phyloP scores from a whole-genome alignment of 2,888 invertebrate genomes.

The Digitonthophagus gazella region DNA sequence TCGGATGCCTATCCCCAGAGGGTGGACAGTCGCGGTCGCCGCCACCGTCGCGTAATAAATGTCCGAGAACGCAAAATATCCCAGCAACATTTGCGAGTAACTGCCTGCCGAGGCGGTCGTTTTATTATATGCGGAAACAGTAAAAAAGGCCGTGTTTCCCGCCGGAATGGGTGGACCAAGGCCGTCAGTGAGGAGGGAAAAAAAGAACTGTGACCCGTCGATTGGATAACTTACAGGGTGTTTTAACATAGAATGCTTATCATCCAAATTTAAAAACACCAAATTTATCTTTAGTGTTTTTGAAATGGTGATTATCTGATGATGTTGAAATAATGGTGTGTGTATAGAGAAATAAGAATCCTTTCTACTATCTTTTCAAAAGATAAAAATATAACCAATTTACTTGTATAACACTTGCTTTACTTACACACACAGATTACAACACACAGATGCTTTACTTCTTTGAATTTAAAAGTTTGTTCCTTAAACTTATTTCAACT shows the following conservation, averaged over 20 bases:
- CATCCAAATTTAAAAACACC: too few species aligned
- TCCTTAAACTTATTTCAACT: neutral
- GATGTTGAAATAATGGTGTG: too few species aligned
- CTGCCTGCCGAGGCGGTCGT: slow-evolving; percentile 50
- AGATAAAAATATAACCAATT: too few species aligned
- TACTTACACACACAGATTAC: too few species aligned
- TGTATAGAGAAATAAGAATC: too few species aligned
- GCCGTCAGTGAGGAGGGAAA: neutral
- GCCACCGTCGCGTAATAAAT: slow-evolving; percentile 50
- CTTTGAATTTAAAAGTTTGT: too few species aligned
- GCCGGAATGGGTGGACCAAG: neutral
- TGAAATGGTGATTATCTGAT: too few species aligned
- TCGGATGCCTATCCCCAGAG: slow-evolving; percentile 25
- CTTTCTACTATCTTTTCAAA: too few species aligned
- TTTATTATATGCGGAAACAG: slow-evolving; percentile 64
- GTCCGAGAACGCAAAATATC: slow-evolving; percentile 52
- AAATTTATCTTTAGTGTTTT: too few species aligned
- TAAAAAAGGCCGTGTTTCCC: slow-evolving; percentile 50
- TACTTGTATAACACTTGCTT: too few species aligned
- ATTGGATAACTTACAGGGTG: neutral
- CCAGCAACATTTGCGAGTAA: slow-evolving; percentile 53
- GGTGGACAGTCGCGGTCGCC: slow-evolving; percentile 30
- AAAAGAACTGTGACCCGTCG: neutral
- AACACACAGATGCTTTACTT: too few species aligned
- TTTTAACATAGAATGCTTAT: too few species aligned